A percentile compares a stretch with the other conserved stretches of the same genome.
Conservation (phyloP, 2,888 invertebrate species). For the Scotopteryx bipunctaria region DNA sequence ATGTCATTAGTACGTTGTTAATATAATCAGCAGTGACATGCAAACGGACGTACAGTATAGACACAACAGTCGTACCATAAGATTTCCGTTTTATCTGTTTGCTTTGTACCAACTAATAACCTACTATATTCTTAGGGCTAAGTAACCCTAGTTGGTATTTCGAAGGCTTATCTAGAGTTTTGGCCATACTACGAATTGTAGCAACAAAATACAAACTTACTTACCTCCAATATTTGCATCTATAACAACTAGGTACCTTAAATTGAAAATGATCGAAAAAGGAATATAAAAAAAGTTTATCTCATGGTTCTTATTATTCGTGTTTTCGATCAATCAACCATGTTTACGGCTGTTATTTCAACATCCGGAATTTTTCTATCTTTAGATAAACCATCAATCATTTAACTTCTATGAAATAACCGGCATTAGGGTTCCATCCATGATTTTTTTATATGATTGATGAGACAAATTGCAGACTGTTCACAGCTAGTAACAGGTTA, state of each 20-base stretch:
- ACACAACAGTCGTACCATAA: too few relatives aligned
- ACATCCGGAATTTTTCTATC: constrained; percentile 7
- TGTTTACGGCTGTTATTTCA: constrained; percentile 16
- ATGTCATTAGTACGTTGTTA: too few relatives aligned
- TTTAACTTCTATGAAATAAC: constrained; percentile 12
- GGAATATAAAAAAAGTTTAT: neutral
- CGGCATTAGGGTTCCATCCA: neutral
- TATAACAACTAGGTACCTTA: neutral
- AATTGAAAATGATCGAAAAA: neutral
- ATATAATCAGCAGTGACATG: too few relatives aligned
- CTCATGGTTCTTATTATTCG: constrained; percentile 2
- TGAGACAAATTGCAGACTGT: constrained; percentile 1
- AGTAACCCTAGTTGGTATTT: too few relatives aligned
- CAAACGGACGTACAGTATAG: too few relatives aligned
- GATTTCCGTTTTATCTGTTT: too few relatives aligned
- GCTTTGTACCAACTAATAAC: too few relatives aligned
- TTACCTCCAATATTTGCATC: neutral
- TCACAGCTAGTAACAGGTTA: neutral
- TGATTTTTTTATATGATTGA: neutral
- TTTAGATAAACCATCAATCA: constrained; percentile 10
- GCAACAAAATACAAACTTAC: too few relatives aligned
- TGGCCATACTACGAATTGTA: too few relatives aligned
- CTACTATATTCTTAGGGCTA: too few relatives aligned
- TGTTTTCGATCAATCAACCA: constrained; percentile 18
- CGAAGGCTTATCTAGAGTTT: too few relatives aligned